These are phyloP conservation scores for Ephydatia muelleri DNA, from an alignment of 37 sponge, comb jelly and placozoan genomes.

Conservation along the genomic window DNA sequence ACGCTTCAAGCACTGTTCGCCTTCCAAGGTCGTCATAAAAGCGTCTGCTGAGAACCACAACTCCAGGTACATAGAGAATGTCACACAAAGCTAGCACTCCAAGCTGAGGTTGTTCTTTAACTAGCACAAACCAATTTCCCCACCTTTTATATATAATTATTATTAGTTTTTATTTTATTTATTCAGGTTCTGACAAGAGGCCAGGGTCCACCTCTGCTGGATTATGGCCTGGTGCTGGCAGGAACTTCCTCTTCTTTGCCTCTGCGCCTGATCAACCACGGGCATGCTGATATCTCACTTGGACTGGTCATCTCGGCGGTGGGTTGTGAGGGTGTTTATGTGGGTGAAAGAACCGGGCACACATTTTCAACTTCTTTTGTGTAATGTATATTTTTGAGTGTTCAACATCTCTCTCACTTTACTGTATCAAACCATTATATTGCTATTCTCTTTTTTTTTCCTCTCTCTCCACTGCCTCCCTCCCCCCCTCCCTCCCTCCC, in stretches of 20 bases:
- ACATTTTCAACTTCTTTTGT: no score
- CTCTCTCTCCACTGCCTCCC: background rate
- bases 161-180: no score
- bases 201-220: constrained; percentile 14
- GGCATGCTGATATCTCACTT: constrained; percentile 52
- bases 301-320: constrained; percentile 42
- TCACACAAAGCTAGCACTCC: no score
- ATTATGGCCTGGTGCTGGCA: constrained; percentile 62
- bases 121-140: background rate
- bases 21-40: constrained; percentile 37
- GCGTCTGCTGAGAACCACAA: constrained; percentile 54
- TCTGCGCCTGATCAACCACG: constrained; percentile 47
- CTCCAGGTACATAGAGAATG: constrained; percentile 29
- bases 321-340: background rate
- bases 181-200: background rate
- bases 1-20: background rate
- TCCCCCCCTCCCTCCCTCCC: no score
- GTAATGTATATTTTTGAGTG: no score
- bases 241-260: constrained; percentile 31
- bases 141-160: no score
- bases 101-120: background rate
- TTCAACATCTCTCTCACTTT: background rate
- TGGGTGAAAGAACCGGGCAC: background rate
- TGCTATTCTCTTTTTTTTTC: no score
- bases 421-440: no score